Base-by-base conservation (phyloP, 1,140 invertebrate species). In the Bombus ignitus region DNA sequence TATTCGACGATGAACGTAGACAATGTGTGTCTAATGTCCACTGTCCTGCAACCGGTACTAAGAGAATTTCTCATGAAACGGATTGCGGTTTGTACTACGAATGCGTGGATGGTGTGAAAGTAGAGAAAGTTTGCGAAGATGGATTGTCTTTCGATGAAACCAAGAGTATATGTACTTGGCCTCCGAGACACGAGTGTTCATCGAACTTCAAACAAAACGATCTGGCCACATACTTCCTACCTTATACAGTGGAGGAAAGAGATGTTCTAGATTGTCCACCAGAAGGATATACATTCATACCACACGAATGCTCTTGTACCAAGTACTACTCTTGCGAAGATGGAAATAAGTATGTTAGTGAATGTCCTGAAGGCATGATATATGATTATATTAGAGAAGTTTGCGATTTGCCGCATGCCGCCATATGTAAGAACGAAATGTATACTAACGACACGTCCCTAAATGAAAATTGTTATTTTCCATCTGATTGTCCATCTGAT, bases 251-350 rank as follows among this genome's bases (percentile, higher is more conserved):
- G 2, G 12, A 53, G 12, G 10, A 35, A 6, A 44, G 0, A 8
- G 1, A 18, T 53, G 1, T 10, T 3, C 0, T 10, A 0, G 3
- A 44, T 25, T 89, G 86, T n/a, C 82, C 86, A 22, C 5, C 15
- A 25, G 1, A 18, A 39, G 44, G 18, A 1, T 22, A 37, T 35
- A 0, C 92, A 94, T 6, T 9, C 0, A 84, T 96, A 10, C 94
- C 96, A 0, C 95, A 96, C 76, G 95, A 95, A 62, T 92, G 88
- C 0, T 92, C 96, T 77, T 97, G 96, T 85, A 88, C 90, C 2
- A 92, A 95, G 57, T 97, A 96, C 92, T 97, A 95, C 92, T 94
- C 95, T 87, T 97, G 96, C 81, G 89, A 91, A 39, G 91, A 96
- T 66, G 96, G 96, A 0, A 53, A 92, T 12, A 95, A 96, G 59